Conservation (phyloP, 1,140 invertebrate species). For the Polypedilum vanderplanki region DNA sequence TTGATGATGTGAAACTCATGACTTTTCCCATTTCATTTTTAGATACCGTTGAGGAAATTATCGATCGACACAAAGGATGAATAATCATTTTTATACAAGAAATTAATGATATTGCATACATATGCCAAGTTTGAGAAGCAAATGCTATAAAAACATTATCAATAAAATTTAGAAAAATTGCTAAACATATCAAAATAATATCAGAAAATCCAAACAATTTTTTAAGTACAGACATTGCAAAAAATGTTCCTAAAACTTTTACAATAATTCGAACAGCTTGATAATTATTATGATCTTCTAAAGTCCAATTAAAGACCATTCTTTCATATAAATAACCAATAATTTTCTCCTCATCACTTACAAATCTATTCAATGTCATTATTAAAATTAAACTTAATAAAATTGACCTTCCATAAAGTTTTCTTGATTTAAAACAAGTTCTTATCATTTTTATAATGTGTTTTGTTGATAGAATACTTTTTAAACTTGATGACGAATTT, state of each 20-base stretch:
- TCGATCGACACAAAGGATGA: slow-evolving; percentile 55
- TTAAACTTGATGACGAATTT: slow-evolving; percentile 31
- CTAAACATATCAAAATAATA: slow-evolving; percentile 41
- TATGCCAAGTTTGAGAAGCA: slow-evolving; percentile 53
- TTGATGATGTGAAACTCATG: slow-evolving; percentile 54
- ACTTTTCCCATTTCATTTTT: slow-evolving; percentile 50
- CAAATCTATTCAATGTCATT: slow-evolving; percentile 48
- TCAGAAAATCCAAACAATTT: slow-evolving; percentile 34
- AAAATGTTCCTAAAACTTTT: slow-evolving; percentile 47
- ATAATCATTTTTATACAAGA: slow-evolving; percentile 50
- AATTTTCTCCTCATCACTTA: slow-evolving; percentile 49
- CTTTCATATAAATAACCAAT: slow-evolving; percentile 57
- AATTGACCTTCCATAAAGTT: slow-evolving; percentile 51
- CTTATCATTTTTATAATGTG: slow-evolving; percentile 53
- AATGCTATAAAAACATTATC: slow-evolving; percentile 49
- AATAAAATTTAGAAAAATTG: slow-evolving; percentile 41
- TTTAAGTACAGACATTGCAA: slow-evolving; percentile 49
- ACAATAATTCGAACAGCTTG: slow-evolving; percentile 45
- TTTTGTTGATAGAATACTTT: slow-evolving; percentile 49
- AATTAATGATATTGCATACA: slow-evolving; percentile 52
- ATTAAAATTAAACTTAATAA: slow-evolving; percentile 51
- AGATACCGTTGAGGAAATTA: slow-evolving; percentile 58
- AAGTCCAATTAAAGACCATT: slow-evolving; percentile 59
- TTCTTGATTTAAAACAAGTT: slow-evolving; percentile 53
- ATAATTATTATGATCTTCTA: slow-evolving; percentile 53